These are phyloP conservation scores for Myotis yumanensis DNA, from an alignment of 2,113 vertebrate species.

Conservation along the genomic window DNA sequence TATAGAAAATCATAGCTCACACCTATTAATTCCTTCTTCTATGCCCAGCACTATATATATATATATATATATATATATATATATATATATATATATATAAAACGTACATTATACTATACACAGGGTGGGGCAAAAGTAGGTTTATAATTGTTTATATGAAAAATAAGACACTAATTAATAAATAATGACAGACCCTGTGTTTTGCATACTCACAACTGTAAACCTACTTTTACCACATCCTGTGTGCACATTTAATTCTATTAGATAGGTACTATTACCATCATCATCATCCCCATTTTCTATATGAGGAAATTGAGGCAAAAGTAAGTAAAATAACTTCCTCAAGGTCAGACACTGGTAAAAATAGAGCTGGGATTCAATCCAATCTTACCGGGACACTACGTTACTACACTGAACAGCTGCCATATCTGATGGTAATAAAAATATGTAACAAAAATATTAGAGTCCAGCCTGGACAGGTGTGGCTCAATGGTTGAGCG, in stretches of 20 bases:
- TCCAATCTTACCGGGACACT: background rate
- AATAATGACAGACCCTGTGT: background rate
- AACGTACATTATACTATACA: background rate
- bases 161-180: background rate
- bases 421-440: background rate
- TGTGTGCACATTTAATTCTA: background rate
- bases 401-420: background rate
- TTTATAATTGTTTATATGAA: background rate
- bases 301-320: background rate
- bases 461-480: background rate
- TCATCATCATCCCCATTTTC: background rate
- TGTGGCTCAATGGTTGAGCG: no score
- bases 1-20: background rate
- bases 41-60: background rate
- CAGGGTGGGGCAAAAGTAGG: background rate
- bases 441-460: background rate
- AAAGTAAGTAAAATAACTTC: background rate
- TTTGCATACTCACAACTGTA: background rate
- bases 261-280: background rate
- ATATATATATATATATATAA: background rate
- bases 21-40: background rate
- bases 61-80: background rate
- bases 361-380: background rate
- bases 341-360: background rate
- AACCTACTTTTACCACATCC: background rate